Conservation (phyloP, 2,797 vertebrate species). For the Picus viridis region DNA sequence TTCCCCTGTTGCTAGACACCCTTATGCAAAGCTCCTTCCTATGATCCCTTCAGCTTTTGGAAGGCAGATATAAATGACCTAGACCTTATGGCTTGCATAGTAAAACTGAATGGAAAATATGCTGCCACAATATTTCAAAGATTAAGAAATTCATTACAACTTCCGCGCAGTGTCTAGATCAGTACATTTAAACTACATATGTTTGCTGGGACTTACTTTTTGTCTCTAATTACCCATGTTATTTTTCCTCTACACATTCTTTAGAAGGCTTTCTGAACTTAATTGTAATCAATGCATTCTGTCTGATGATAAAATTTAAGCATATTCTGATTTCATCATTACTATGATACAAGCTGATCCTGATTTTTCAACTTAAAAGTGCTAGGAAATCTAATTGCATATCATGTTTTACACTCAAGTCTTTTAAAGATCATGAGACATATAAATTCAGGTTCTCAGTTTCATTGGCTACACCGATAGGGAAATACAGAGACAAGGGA, state of each 20-base stretch:
- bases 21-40: no score
- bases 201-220: not conserved
- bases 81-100: not conserved
- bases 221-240: not conserved
- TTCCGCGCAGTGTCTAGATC: not conserved
- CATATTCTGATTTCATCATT: slow-evolving; percentile 6
- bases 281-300: not conserved
- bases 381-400: not conserved
- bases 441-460: not conserved
- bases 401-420: not conserved
- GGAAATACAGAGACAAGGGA: not conserved
- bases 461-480: not conserved
- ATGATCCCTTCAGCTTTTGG: no score
- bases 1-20: no score
- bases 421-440: not conserved
- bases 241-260: not conserved
- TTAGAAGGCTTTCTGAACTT: slow-evolving; percentile 1
- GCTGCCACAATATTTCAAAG: not conserved
- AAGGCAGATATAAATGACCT: no score
- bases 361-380: slow-evolving; percentile 5
- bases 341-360: not conserved
- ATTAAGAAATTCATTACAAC: not conserved
- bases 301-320: not conserved
- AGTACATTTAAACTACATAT: not conserved
- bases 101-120: not conserved